Conservation (phyloP, 2,113 vertebrate genomes). For the Brachirus orientalis region DNA sequence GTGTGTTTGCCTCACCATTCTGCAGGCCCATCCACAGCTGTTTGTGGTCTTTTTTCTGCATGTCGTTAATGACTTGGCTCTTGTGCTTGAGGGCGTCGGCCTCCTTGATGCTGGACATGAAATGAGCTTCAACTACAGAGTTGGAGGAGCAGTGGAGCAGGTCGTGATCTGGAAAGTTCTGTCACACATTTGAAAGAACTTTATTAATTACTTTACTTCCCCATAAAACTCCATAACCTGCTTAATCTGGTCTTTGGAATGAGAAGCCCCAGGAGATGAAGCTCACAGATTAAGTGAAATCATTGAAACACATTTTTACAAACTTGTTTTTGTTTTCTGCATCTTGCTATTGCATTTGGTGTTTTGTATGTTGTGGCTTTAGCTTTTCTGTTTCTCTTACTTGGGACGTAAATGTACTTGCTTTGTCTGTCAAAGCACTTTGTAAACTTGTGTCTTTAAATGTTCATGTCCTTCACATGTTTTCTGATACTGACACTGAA, state of each 20-base stretch:
- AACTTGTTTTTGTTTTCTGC: too few relatives aligned
- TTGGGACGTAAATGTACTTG: too few relatives aligned
- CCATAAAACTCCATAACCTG: not conserved
- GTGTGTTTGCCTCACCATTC: conserved; percentile 85
- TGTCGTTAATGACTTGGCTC: conserved; percentile 98
- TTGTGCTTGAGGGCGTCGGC: conserved; percentile 99
- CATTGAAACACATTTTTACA: too few relatives aligned
- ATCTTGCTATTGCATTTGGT: too few relatives aligned
- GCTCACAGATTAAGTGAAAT: too few relatives aligned
- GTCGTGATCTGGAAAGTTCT: conserved; percentile 95
- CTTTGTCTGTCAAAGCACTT: too few relatives aligned
- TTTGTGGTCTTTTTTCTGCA: conserved; percentile 99
- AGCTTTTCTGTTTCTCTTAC: too few relatives aligned
- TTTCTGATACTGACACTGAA: not conserved
- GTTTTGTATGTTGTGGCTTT: too few relatives aligned
- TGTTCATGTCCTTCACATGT: too few relatives aligned
- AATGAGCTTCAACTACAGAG: conserved; percentile 96
- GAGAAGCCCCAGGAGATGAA: too few relatives aligned
- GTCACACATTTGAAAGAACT: conserved; percentile 10
- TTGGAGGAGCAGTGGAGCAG: conserved; percentile 93
- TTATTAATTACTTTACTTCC: rapidly evolving
- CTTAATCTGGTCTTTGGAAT: too few relatives aligned
- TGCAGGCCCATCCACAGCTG: conserved; percentile 99
- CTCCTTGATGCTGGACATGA: conserved; percentile 99
- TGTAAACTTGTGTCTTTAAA: too few relatives aligned